Evolutionary conservation across 92 coral and sea anemone species (phyloP).

Genomic region (Montipora capitata): DNA sequence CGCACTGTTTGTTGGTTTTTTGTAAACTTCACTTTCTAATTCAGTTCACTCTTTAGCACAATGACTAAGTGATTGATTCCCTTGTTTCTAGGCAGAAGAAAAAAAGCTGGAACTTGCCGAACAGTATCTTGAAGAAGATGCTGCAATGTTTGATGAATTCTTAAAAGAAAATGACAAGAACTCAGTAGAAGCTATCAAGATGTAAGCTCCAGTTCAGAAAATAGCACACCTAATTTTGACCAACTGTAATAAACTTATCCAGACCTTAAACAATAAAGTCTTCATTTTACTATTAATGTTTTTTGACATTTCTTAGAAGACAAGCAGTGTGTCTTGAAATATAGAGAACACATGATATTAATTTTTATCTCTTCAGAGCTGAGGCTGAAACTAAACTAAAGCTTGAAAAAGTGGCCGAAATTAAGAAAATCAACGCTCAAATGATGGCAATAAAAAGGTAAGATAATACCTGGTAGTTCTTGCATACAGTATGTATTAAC

Average conservation of each 20-base stretch:
- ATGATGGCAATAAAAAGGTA: conserved; percentile 99
- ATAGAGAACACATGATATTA: not conserved
- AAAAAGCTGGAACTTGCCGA: conserved; percentile 98
- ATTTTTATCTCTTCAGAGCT: conserved; percentile 72
- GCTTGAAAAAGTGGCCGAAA: conserved; percentile 97
- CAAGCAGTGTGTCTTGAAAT: no score
- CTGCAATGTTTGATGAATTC: conserved; percentile 99
- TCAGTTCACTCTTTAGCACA: no score
- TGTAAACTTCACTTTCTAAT: no score
- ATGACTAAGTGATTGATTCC: not conserved
- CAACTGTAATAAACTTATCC: no score
- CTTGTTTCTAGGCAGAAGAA: conserved; percentile 86
- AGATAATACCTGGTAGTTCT: no score
- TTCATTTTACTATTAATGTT: no score
- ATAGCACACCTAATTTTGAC: no score
- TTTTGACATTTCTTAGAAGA: no score
- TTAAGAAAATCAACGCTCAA: conserved; percentile 98
- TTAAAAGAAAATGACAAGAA: conserved; percentile 99
- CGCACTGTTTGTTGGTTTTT: no score
- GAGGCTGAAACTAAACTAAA: conserved; percentile 99
- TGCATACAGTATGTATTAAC: no score
- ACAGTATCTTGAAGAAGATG: conserved; percentile 99
- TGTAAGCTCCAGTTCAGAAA: conserved; percentile 65
- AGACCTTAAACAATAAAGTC: no score
- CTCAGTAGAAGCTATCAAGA: conserved; percentile 98